Base-by-base conservation (phyloP, 2,888 invertebrate species). In the Bombylius discolor region DNA sequence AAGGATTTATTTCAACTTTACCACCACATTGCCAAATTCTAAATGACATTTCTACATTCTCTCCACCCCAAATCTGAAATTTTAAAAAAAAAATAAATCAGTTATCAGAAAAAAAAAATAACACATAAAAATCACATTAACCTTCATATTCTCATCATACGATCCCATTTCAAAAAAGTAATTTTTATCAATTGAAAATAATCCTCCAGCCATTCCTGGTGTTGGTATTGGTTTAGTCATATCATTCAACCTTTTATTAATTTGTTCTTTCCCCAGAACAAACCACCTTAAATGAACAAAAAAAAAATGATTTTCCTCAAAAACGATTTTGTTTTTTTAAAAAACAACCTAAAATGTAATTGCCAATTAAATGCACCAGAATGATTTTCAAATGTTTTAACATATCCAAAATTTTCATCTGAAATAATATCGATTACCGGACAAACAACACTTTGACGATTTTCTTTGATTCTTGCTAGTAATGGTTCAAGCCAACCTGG, bases 361-460 rank as follows among this genome's bases (percentile, higher is more conserved):
- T 93, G 88, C 97, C 98, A 98, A 72, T 96, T 98, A 71, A 99
- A 96, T 0, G 94, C 97, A 5, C 98, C 99, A 89, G 95, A 95
- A 66, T 97, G 96, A 51, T 96, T 82, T 70, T 98, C 97, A 53
- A 70, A 70, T 58, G 91, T 91, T 66, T 94, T 89, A 4, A 87
- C 87, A 70, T 98, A 99, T 44, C 95, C 92, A 65, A 99, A 89
- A 4, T 93, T 94, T 64, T 97, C 91, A 67, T 98, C 95, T 59
- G 92, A 93, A 49, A 99, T 89, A 23, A 98, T 92, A 69, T 94
- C 94, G 58, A 94, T 94, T 0, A 93, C 87, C 0, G 93, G 93
- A 11, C 71, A 71, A 13, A 72, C 65, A 14, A 73, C 73, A 57
- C 66, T 70, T 45, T 63, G 60, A 4, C 67, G 67, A 5, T 71